These are phyloP conservation scores for Suillia variegata DNA, from an alignment of 2,888 invertebrate species.

Conservation along the genomic window DNA sequence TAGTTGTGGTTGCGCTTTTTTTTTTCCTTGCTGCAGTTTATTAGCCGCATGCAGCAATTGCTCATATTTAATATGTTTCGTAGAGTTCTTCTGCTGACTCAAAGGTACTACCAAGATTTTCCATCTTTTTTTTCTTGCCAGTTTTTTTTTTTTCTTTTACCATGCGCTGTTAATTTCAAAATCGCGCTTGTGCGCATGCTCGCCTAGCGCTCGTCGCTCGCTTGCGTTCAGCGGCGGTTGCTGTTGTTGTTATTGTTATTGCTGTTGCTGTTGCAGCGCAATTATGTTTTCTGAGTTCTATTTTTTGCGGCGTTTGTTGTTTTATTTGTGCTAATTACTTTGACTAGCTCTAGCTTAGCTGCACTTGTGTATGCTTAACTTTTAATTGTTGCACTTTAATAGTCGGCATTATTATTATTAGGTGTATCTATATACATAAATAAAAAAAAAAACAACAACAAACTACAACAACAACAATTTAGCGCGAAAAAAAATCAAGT, in stretches of 20 bases:
- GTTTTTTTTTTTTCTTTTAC: constrained; percentile 8
- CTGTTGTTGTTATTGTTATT: no score
- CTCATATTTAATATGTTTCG: constrained; percentile 15
- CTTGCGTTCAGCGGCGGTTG: no score
- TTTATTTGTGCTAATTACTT: constrained; percentile 45
- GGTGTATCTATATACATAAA: neutral
- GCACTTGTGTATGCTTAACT: constrained; percentile 48
- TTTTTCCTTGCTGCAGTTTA: constrained; percentile 26
- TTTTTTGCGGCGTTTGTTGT: neutral
- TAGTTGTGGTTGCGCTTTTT: no score
- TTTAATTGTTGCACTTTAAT: constrained; percentile 52
- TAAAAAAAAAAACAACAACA: neutral
- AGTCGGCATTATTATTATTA: constrained; percentile 34
- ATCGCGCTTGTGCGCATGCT: constrained; percentile 10
- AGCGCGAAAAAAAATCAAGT: no score
- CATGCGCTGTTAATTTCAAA: constrained; percentile 16
- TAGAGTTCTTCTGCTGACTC: neutral
- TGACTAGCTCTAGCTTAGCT: constrained; percentile 35
- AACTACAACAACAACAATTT: constrained; percentile 2
- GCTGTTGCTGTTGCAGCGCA: no score
- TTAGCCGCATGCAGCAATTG: constrained; percentile 22
- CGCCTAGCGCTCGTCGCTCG: constrained; percentile 10
- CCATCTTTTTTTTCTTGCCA: no score
- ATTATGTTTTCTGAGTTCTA: constrained; percentile 8
- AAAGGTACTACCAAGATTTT: neutral